Percentiles rank a stretch among this genome's conserved stretches.
These are phyloP conservation scores for Galaxea fascicularis DNA, from an alignment of 92 coral and sea anemone genomes.

Conservation along the genomic window DNA sequence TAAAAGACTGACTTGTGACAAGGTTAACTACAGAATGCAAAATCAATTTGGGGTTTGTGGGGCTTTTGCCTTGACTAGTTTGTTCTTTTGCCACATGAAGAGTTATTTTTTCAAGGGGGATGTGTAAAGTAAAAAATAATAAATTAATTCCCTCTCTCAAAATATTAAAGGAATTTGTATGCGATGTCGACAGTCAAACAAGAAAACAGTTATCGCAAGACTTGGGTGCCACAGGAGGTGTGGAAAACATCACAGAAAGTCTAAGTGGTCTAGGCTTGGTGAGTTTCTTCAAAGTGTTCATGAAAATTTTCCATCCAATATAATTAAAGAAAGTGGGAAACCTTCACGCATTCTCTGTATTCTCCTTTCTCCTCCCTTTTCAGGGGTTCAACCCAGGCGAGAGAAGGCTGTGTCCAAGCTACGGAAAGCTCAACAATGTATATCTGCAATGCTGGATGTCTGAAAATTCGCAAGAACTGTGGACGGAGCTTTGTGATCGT, in stretches of 20 bases:
- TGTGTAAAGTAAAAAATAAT: not conserved
- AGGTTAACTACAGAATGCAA: constrained; percentile 20
- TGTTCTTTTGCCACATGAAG: constrained; percentile 17
- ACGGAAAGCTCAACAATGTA: constrained; percentile 35
- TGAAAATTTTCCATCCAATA: constrained; percentile 16
- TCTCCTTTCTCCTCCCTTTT: constrained; percentile 27
- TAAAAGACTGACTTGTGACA: constrained; percentile 31
- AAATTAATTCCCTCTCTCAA: constrained; percentile 26
- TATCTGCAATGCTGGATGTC: constrained; percentile 33
- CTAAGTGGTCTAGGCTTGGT: constrained; percentile 47
- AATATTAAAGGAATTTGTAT: constrained; percentile 36
- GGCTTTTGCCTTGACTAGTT: constrained; percentile 28
- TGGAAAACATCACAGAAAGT: constrained; percentile 18
- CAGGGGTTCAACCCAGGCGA: constrained; percentile 28
- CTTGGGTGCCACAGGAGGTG: constrained; percentile 33
- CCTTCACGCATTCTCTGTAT: not conserved
- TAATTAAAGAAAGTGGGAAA: not conserved
- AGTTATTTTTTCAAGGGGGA: constrained; percentile 4
- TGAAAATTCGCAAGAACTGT: no score
- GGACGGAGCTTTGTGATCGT: no score
- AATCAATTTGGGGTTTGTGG: constrained; percentile 16
- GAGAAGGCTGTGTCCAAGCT: constrained; percentile 22
- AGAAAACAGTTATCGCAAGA: no score
- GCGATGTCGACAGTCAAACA: constrained; percentile 43
- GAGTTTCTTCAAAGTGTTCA: constrained; percentile 18